phyloP scores from a whole-genome alignment of 2,113 vertebrate species.

The Chaetodon auriga region DNA sequence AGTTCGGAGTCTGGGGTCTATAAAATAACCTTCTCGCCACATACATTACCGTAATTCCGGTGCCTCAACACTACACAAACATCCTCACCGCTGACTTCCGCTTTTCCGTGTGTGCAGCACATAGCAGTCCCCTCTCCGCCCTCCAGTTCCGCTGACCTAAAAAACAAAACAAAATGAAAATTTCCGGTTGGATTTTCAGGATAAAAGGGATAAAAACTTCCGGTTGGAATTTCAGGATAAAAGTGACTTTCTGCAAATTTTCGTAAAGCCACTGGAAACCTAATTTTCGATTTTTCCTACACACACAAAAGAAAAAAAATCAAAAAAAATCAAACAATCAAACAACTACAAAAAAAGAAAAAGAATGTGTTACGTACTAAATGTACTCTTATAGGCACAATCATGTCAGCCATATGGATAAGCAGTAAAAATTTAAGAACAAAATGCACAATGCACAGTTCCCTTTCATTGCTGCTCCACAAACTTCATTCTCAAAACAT shows the following conservation, averaged over 20 bases:
- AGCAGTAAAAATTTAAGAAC: too few relatives aligned
- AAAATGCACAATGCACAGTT: too few relatives aligned
- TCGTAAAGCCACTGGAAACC: too few relatives aligned
- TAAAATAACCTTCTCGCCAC: not conserved
- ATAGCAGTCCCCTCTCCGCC: slow-evolving; percentile 29
- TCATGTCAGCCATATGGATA: too few relatives aligned
- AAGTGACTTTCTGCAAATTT: not conserved
- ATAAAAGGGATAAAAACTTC: not conserved
- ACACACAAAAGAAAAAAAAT: too few relatives aligned
- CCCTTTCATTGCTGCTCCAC: too few relatives aligned
- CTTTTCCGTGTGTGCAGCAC: slow-evolving; percentile 8
- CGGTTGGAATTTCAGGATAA: not conserved
- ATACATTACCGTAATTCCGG: not conserved
- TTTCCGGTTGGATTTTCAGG: not conserved
- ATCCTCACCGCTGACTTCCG: slow-evolving; percentile 53
- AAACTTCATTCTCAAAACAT: too few relatives aligned
- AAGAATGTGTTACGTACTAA: too few relatives aligned
- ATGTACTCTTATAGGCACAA: too few relatives aligned
- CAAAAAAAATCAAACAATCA: too few relatives aligned
- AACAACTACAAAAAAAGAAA: too few relatives aligned
- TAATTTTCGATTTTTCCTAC: too few relatives aligned
- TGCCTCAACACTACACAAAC: slow-evolving; percentile 1
- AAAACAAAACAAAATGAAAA: not conserved
- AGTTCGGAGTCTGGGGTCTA: not conserved
- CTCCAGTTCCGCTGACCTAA: not conserved